Evolutionary conservation across 2,797 vertebrate genomes (phyloP).

Genomic region (Muscicapa comitata): DNA sequence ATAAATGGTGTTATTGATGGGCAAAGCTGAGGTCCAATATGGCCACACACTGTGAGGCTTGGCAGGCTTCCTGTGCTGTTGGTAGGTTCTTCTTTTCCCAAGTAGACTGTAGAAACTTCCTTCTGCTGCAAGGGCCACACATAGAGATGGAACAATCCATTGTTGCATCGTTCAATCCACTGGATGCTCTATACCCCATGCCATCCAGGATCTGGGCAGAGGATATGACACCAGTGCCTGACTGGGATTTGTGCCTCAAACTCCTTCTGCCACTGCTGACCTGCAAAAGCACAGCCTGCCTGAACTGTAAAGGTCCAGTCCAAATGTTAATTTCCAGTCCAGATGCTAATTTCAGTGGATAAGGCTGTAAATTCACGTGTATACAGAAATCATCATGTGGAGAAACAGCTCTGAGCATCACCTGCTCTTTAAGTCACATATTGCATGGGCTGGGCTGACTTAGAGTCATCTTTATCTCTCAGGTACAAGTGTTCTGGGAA

Average conservation of each 20-base stretch:
- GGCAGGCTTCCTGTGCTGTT: constrained; percentile 25
- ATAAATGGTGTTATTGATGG: constrained; percentile 54
- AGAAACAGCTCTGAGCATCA: background rate
- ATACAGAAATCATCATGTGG: background rate
- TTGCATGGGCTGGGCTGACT: background rate
- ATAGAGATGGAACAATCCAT: background rate
- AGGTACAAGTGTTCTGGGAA: background rate
- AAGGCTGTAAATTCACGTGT: background rate
- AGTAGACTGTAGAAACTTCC: background rate
- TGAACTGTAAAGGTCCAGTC: background rate
- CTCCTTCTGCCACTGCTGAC: background rate
- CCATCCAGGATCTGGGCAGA: background rate
- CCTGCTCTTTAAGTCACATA: background rate
- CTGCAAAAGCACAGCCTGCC: background rate
- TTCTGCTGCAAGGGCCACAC: background rate
- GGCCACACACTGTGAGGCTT: constrained; percentile 57
- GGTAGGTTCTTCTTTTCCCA: background rate
- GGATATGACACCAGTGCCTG: background rate
- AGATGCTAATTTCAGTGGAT: background rate
- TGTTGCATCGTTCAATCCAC: too few species aligned
- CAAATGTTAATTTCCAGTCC: too few species aligned
- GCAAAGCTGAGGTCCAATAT: constrained; percentile 10
- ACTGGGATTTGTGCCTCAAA: background rate
- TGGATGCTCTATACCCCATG: background rate
- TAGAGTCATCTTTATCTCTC: background rate